Base-by-base conservation (phyloP, 1,140 invertebrate genomes). In the Zaprionus africanus region DNA sequence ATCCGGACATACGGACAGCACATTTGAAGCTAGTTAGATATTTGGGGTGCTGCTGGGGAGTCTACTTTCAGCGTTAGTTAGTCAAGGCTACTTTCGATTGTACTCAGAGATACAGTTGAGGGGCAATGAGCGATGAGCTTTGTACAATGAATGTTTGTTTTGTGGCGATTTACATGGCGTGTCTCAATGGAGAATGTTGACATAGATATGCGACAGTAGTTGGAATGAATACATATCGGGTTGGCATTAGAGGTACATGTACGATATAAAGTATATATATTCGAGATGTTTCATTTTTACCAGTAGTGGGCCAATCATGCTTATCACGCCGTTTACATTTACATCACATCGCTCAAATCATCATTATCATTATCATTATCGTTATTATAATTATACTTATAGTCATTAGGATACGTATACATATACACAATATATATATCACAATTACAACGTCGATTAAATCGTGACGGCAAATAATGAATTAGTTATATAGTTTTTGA, bases 271-370 rank as follows among this genome's bases (percentile, higher is more conserved):
- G 46, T 76, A 69, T 54, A 34, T 60, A 75, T 61, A 60, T 64
- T 84, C 81, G 71, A 58, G 64, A 84, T 90, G 81, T 82, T 79
- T 77, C 69, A 73, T 75, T 90, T 91, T 92, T 92, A 92, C 91
- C 91, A 92, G 91, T 92, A 92, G 91, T 92, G 91, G 91, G 91
- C 91, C 91, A 92, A 92, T 92, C 91, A 92, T 92, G 91, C 91
- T 92, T 79, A 79, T 80, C 76, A 90, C 85, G 85, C 81, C 81
- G 81, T 85, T 90, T 68, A 88, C 85, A 85, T 69, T 79, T 81
- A 46, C n/a, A 88, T 84, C 84, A 88, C 84, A 88, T 87, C 80
- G 84, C 75, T 88, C 70, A 85, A 76, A 82, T 78, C 67, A 87
- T 81, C 79, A 81, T 83, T 38, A 67, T 75, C 64, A 38, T 63